These are phyloP conservation scores for Sorex araneus DNA, from an alignment of 2,113 vertebrate species.

Conservation along the genomic window DNA sequence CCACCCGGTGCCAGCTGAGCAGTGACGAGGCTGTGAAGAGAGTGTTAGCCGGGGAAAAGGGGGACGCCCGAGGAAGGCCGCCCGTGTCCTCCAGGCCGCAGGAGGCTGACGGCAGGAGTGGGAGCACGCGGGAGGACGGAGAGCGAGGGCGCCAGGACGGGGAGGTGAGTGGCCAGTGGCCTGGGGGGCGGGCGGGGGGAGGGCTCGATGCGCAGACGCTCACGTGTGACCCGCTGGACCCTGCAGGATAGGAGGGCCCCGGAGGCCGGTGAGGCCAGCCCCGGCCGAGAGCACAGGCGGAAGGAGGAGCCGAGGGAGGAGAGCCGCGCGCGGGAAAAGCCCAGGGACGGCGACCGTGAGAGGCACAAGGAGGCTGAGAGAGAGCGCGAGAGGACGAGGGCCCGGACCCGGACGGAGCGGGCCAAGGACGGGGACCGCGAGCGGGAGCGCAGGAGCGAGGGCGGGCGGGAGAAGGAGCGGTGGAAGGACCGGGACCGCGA, in stretches of 20 bases:
- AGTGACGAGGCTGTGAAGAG: constrained; percentile 96
- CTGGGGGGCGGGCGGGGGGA: background rate
- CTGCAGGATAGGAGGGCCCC: constrained; percentile 89
- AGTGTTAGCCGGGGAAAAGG: constrained; percentile 93
- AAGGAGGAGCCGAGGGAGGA: constrained; percentile 90
- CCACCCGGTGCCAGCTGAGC: constrained; percentile 87
- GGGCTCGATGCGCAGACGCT: too few relatives aligned
- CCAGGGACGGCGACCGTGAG: constrained; percentile 75
- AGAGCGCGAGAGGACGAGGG: constrained; percentile 79
- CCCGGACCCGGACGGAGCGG: constrained; percentile 74
- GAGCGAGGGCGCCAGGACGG: constrained; percentile 83
- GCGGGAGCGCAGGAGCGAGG: constrained; percentile 86
- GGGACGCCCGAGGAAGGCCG: constrained; percentile 89
- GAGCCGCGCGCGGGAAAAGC: constrained; percentile 79
- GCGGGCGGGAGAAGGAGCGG: constrained; percentile 76
- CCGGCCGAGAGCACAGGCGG: constrained; percentile 89
- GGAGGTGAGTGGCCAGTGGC: constrained; percentile 87
- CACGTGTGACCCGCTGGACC: background rate
- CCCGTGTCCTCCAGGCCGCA: constrained; percentile 89
- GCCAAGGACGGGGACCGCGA: constrained; percentile 70
- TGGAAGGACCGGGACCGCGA: constrained; percentile 45
- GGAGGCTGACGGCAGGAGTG: constrained; percentile 90
- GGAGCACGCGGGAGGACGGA: constrained; percentile 86
- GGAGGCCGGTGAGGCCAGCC: constrained; percentile 90
- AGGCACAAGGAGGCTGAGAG: constrained; percentile 73